Evolutionary conservation across 2,888 invertebrate genomes (phyloP), one percentile per base, ranked within the genome.

Genomic region (Orchesellides sinensis): DNA sequence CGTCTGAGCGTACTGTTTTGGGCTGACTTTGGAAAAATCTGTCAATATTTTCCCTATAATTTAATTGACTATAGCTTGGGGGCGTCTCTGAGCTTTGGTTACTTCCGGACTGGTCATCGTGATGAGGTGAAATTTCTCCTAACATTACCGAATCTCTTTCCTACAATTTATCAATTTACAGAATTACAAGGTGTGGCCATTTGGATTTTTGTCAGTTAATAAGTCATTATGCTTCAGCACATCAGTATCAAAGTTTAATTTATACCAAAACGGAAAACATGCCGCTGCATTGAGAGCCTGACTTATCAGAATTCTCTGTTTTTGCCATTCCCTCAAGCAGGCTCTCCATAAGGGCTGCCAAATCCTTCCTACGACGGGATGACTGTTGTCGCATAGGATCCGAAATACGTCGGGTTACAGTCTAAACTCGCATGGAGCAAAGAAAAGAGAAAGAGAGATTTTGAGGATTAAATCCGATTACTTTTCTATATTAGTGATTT

Each of bases 81-180:
- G 94, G 94, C 0, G 95, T 95, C 89, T 94, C 95, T 0, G 93
- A 93, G 27, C 95, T 95, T 12, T 95, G 94, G 90, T 95, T 95
- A 90, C 95, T 94, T 88, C 95, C 95, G 12, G 88, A 84, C 88
- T 92, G 93, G 89, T 93, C 93, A 73, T 95, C 95, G 88, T 95
- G 95, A 89, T 96, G 95, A 0, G 96, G 96, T 0, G 96, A 96
- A 88, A 96, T 95, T 89, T 94, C 95, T 5, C 96, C 95, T 12
- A 96, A 91, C 94, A 96, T 95, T 23, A 94, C 94, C 0, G 95
- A 95, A 89, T 94, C 95, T 29, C 93, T 92, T 90, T 95, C 95
- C 93, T 95, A 82, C 17, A 40, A 5, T 40, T 40, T 1, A 40
- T 40, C 10, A 40, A 40, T 40, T 40, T 49, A 49, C 40, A 19